Evolutionary conservation across 2,113 vertebrate genomes (phyloP).

Genomic region (rat (Rattus norvegicus)): DNA sequence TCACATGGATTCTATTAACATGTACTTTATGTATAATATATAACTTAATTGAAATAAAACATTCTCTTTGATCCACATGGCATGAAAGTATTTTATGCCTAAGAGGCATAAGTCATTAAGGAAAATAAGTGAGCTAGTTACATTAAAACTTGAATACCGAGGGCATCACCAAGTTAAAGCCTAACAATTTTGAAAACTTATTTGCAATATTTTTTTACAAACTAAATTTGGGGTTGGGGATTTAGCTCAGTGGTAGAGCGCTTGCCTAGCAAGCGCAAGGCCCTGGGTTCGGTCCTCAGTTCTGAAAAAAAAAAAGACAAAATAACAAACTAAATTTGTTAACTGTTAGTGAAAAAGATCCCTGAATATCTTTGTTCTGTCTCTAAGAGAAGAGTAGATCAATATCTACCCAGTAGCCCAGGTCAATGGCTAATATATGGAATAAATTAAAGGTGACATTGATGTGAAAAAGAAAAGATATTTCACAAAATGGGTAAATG

Average conservation of each 20-base stretch:
- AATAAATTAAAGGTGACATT: not conserved
- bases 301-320: too few relatives aligned
- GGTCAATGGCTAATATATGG: not conserved
- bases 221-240: too few relatives aligned
- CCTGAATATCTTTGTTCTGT: conserved; percentile 11
- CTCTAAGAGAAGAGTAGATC: not conserved
- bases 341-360: conserved; percentile 24
- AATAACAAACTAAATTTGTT: not conserved
- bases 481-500: not conserved
- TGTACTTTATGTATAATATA: not conserved
- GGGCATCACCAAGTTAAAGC: conserved; percentile 35
- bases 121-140: not conserved
- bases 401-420: not conserved
- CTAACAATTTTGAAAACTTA: conserved; percentile 31
- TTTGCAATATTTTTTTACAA: conserved; percentile 25
- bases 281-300: too few relatives aligned
- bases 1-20: not conserved
- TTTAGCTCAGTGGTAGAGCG: too few relatives aligned
- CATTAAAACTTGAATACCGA: conserved; percentile 25
- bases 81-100: conserved; percentile 19
- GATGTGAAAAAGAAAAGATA: not conserved
- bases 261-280: too few relatives aligned
- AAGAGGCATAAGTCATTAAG: not conserved
- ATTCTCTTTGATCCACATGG: not conserved
- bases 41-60: not conserved